Evolutionary conservation across 2,113 vertebrate species (phyloP).

Genomic region (Dasyprocta punctata): DNA sequence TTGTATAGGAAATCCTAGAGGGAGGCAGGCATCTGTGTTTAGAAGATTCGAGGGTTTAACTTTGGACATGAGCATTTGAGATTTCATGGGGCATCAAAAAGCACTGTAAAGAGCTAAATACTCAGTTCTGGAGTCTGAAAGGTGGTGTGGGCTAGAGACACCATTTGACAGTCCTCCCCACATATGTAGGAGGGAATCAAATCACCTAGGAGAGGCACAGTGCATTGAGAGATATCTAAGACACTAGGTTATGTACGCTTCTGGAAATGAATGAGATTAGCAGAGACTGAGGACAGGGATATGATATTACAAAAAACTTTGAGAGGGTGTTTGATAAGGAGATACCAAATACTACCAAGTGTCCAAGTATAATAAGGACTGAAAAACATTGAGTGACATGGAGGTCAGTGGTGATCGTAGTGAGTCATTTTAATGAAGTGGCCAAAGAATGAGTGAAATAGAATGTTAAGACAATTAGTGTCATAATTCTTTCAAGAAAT

Average conservation of each 20-base stretch:
- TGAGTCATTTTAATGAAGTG: constrained; percentile 17
- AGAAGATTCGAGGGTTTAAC: not conserved
- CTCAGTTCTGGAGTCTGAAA: not conserved
- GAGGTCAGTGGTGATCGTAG: not conserved
- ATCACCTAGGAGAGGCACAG: not conserved
- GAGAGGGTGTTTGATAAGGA: not conserved
- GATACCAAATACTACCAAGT: not conserved
- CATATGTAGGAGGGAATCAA: not conserved
- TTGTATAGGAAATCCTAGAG: not conserved
- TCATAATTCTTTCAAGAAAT: not conserved
- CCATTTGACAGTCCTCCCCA: not conserved
- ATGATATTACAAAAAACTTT: not conserved
- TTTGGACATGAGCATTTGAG: not conserved
- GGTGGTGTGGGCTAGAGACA: not conserved
- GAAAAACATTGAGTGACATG: not conserved
- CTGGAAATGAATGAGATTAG: not conserved
- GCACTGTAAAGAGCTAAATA: not conserved
- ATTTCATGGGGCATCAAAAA: not conserved
- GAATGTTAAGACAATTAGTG: not conserved
- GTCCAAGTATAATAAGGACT: not conserved
- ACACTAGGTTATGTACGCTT: not conserved
- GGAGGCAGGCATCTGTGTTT: not conserved
- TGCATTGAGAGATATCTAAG: not conserved
- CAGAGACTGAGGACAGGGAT: not conserved
- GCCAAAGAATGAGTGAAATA: not conserved